Percentiles rank a stretch among this genome's conserved stretches.
Conservation (phyloP, 2,888 invertebrate genomes). For the Cosmia trapezina region DNA sequence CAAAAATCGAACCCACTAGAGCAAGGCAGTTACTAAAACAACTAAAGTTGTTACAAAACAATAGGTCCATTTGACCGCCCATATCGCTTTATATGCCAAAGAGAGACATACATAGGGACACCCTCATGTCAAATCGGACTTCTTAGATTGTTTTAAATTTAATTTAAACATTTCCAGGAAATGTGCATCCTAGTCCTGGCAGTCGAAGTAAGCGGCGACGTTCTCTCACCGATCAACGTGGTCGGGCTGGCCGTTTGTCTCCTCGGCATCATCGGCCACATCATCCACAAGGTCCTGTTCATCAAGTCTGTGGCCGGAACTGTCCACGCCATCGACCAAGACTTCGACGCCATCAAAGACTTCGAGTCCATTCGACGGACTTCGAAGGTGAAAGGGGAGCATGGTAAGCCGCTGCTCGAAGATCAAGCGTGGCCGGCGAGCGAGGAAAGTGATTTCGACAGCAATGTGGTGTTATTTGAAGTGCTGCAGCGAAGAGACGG, state of each 20-base stretch:
- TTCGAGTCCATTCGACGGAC: constrained; percentile 65
- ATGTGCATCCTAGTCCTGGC: constrained; percentile 97
- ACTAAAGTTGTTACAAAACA: too few relatives aligned
- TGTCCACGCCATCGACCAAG: constrained; percentile 74
- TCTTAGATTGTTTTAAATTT: too few relatives aligned
- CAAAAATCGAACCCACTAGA: not conserved
- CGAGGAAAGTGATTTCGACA: constrained; percentile 87
- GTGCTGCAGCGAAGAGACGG: constrained; percentile 89
- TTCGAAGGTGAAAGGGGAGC: constrained; percentile 71
- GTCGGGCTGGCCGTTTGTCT: constrained; percentile 96
- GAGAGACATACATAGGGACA: too few relatives aligned
- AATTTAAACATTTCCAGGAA: constrained; percentile 92
- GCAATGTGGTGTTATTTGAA: constrained; percentile 89
- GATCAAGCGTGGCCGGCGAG: constrained; percentile 77
- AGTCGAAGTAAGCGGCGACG: constrained; percentile 96
- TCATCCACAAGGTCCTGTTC: constrained; percentile 92
- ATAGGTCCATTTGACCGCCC: too few relatives aligned
- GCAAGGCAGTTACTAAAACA: not conserved
- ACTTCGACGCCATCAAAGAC: constrained; percentile 65
- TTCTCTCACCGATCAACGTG: constrained; percentile 95
- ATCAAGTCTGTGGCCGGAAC: constrained; percentile 79
- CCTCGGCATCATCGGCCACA: constrained; percentile 96
- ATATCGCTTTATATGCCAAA: too few relatives aligned
- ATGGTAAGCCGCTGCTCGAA: constrained; percentile 79
- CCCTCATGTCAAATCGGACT: too few relatives aligned